phyloP scores from a whole-genome alignment of 2,113 vertebrate species.

The Hystrix brachyura region DNA sequence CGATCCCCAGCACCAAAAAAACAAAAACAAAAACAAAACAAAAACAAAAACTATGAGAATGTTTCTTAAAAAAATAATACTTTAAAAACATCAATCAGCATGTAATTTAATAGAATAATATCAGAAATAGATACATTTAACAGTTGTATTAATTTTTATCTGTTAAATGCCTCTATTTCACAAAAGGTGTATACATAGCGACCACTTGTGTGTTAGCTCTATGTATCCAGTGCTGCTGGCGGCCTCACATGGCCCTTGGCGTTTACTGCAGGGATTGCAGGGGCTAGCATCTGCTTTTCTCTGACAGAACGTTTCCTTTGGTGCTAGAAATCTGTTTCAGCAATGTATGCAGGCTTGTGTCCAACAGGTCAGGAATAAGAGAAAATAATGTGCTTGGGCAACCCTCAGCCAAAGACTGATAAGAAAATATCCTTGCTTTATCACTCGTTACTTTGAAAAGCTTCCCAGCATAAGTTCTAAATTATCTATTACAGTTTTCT shows the following conservation, averaged over 20 bases:
- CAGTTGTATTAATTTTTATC: not conserved
- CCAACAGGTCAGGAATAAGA: not conserved
- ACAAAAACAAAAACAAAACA: not conserved
- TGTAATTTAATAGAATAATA: not conserved
- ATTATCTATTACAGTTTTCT: not conserved
- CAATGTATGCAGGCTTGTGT: not conserved
- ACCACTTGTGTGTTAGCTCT: not conserved
- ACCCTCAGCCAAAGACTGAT: not conserved
- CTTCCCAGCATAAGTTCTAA: not conserved
- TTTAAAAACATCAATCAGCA: not conserved
- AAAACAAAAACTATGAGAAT: not conserved
- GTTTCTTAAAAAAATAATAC: not conserved
- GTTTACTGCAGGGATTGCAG: not conserved
- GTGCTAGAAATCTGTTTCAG: not conserved
- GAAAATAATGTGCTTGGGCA: not conserved
- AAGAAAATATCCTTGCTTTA: not conserved
- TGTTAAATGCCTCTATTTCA: not conserved
- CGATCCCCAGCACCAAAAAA: no score
- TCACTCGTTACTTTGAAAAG: not conserved
- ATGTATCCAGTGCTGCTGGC: not conserved
- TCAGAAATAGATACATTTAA: not conserved
- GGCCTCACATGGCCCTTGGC: fast-evolving
- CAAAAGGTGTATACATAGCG: not conserved
- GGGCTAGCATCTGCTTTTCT: not conserved
- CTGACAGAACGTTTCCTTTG: not conserved